Conservation (phyloP, 2,797 vertebrate genomes). For the Nothura maculosa region DNA sequence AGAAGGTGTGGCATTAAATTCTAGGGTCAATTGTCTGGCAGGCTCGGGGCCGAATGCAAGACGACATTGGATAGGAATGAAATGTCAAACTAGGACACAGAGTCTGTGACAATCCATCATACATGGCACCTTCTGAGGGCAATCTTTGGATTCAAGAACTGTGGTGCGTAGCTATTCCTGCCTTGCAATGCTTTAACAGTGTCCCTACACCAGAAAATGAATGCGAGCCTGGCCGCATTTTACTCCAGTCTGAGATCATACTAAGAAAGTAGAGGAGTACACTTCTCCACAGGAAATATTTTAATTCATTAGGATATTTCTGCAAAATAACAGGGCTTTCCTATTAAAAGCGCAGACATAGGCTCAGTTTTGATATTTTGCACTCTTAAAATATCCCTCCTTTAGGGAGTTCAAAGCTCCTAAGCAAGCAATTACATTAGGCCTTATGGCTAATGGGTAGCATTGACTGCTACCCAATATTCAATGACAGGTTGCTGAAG, state of each 20-base stretch:
- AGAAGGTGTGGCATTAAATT: conserved; percentile 62
- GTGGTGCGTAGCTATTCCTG: conserved; percentile 31
- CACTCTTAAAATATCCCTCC: neutral
- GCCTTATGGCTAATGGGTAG: neutral
- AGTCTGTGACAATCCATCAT: conserved; percentile 67
- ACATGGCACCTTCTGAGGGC: conserved; percentile 50
- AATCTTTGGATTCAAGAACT: conserved; percentile 53
- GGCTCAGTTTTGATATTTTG: neutral
- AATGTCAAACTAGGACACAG: conserved; percentile 66
- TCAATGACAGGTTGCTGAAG: fast-evolving
- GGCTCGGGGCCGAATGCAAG: conserved; percentile 49
- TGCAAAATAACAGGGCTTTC: conserved; percentile 31
- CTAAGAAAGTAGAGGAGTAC: neutral
- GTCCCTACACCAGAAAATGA: conserved; percentile 5
- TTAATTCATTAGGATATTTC: conserved; percentile 34
- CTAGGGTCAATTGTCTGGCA: conserved; percentile 52
- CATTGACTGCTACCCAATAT: neutral
- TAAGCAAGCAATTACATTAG: neutral
- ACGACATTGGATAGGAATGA: conserved; percentile 39
- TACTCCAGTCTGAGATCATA: neutral
- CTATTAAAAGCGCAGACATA: conserved; percentile 18
- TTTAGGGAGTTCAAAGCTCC: neutral
- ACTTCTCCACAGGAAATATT: conserved; percentile 11
- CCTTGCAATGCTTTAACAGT: conserved; percentile 12
- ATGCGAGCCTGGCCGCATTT: neutral